Evolutionary conservation across 2,888 invertebrate genomes (phyloP).

Genomic region (Zelleria hepariella): DNA sequence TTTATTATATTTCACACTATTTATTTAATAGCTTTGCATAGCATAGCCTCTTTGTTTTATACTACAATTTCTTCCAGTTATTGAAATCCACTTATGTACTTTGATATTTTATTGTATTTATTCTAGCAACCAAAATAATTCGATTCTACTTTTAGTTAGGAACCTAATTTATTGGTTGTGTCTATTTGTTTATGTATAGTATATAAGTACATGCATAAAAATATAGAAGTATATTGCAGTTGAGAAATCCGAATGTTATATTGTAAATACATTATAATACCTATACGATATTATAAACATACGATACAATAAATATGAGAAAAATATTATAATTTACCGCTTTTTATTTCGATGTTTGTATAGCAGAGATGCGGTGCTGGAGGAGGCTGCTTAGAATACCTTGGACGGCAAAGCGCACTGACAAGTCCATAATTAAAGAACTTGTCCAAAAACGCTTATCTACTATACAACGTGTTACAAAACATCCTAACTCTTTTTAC

Average conservation of each 20-base stretch:
- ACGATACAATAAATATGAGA: conserved; percentile 46
- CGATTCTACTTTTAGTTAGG: background rate
- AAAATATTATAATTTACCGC: conserved; percentile 17
- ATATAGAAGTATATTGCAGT: conserved; percentile 36
- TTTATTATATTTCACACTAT: background rate
- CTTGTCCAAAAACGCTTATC: too few species aligned
- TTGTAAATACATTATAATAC: conserved; percentile 52
- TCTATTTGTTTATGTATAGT: conserved; percentile 42
- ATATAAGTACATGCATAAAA: conserved; percentile 35
- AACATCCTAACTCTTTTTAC: too few species aligned
- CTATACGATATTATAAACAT: conserved; percentile 49
- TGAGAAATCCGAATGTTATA: conserved; percentile 37
- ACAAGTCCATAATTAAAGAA: too few species aligned
- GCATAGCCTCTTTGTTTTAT: background rate
- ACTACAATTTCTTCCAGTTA: background rate
- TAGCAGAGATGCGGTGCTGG: too few species aligned
- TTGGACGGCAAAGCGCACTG: too few species aligned
- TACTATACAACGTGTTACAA: too few species aligned
- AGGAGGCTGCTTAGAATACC: too few species aligned
- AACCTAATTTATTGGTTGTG: conserved; percentile 43
- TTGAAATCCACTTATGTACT: too few species aligned
- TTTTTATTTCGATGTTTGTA: background rate
- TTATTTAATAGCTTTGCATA: background rate
- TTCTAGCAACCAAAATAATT: background rate
- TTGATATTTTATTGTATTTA: too few species aligned